Evolutionary conservation across 2,888 invertebrate species (phyloP).

Genomic region (Colletes collaris): DNA sequence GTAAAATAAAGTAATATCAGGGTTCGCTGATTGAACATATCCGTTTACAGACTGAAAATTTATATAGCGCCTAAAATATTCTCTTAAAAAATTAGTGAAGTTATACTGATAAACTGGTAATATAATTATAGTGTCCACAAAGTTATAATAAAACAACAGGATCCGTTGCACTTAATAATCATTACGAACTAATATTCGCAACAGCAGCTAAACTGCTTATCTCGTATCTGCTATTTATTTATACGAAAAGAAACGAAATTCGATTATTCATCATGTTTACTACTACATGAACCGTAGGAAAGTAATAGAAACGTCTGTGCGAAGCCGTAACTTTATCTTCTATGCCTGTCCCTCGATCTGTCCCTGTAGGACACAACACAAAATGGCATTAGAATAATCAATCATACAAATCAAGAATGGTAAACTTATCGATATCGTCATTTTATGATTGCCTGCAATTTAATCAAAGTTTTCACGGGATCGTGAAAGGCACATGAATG

Average conservation of each 20-base stretch:
- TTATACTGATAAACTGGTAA: slow-evolving; percentile 17
- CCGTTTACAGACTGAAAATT: slow-evolving; percentile 25
- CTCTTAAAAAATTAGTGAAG: slow-evolving; percentile 31
- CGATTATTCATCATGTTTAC: slow-evolving; percentile 34
- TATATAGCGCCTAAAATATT: slow-evolving; percentile 21
- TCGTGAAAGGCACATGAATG: slow-evolving; percentile 5
- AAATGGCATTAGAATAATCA: slow-evolving; percentile 69
- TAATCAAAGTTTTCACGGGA: neutral
- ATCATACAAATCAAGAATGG: slow-evolving; percentile 25
- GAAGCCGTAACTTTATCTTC: slow-evolving; percentile 79
- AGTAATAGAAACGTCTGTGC: slow-evolving; percentile 68
- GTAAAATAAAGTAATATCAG: slow-evolving; percentile 12
- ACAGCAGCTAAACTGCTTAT: slow-evolving; percentile 17
- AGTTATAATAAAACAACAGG: slow-evolving; percentile 32
- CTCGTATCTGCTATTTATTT: slow-evolving; percentile 10
- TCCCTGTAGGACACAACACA: slow-evolving; percentile 79
- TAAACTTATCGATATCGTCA: slow-evolving; percentile 44
- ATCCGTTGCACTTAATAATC: slow-evolving; percentile 31
- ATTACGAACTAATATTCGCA: slow-evolving; percentile 34
- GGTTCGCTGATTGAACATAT: slow-evolving; percentile 14
- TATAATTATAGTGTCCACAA: slow-evolving; percentile 28
- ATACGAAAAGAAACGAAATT: slow-evolving; percentile 33
- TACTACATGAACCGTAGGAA: slow-evolving; percentile 62
- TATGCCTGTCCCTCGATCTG: slow-evolving; percentile 81
- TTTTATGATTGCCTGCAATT: slow-evolving; percentile 15